These are phyloP conservation scores for Polymixis flavicincta DNA, from an alignment of 2,888 invertebrate species.

Conservation along the genomic window DNA sequence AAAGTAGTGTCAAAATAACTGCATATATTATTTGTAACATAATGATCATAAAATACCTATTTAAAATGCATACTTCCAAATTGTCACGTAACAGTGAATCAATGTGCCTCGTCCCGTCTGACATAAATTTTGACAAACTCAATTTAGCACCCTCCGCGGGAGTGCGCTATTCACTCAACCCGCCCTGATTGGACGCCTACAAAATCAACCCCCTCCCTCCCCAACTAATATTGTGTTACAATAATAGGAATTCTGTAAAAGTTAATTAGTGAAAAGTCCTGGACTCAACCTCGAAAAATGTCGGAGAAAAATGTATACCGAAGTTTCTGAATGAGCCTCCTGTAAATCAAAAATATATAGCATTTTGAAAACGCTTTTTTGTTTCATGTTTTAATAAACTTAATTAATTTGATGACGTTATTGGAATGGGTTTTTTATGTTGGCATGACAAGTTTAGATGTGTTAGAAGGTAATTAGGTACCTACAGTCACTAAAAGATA, in stretches of 20 bases:
- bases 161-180: constrained; percentile 45
- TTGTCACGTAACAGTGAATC: constrained; percentile 63
- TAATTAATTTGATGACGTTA: constrained; percentile 31
- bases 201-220: constrained; percentile 23
- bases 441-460: background rate
- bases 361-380: constrained; percentile 33
- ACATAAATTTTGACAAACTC: constrained; percentile 81
- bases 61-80: constrained; percentile 24
- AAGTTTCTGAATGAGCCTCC: constrained; percentile 27
- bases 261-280: constrained; percentile 55
- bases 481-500: too few species aligned
- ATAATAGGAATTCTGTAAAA: constrained; percentile 54
- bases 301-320: constrained; percentile 42
- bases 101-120: constrained; percentile 67
- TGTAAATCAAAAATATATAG: constrained; percentile 48
- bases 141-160: constrained; percentile 67
- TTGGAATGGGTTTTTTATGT: background rate
- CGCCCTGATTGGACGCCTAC: constrained; percentile 41
- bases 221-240: constrained; percentile 44
- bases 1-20: too few species aligned
- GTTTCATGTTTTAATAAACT: constrained; percentile 8
- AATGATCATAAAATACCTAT: constrained; percentile 14
- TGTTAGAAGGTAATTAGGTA: background rate
- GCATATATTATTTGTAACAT: too few species aligned
- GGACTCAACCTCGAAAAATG: constrained; percentile 25